Evolutionary conservation across 1,140 invertebrate genomes (phyloP).

Genomic region (Drosophila quadrilineata): DNA sequence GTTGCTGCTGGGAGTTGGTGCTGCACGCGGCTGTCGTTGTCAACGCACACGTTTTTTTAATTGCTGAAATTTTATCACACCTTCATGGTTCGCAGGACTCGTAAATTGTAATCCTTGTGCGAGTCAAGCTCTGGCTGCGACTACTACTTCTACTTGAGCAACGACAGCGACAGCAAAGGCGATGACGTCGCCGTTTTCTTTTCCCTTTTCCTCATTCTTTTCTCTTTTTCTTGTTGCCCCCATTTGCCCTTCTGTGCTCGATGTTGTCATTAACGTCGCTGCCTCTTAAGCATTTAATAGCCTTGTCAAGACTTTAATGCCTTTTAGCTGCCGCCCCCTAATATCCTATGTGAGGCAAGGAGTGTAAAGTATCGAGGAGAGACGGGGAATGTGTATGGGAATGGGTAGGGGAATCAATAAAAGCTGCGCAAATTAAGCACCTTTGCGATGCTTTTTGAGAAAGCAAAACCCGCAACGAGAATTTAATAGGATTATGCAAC

Average conservation of each 20-base stretch:
- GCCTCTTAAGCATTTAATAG: constrained; percentile 80
- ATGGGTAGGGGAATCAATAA: constrained; percentile 64
- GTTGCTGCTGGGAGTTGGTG: constrained; percentile 6
- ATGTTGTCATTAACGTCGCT: constrained; percentile 80
- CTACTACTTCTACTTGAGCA: constrained; percentile 38
- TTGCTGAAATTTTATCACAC: constrained; percentile 80
- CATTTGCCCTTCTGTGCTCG: constrained; percentile 44
- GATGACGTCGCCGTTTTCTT: constrained; percentile 41
- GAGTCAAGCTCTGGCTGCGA: constrained; percentile 12
- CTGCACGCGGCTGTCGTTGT: constrained; percentile 53
- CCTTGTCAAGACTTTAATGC: constrained; percentile 80
- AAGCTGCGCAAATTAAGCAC: constrained; percentile 76
- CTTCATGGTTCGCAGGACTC: constrained; percentile 78
- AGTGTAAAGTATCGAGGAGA: constrained; percentile 14
- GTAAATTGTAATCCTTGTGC: constrained; percentile 79
- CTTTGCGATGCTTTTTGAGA: constrained; percentile 56
- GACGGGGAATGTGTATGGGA: constrained; percentile 8
- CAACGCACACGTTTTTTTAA: constrained; percentile 80
- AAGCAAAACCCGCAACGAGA: constrained; percentile 59
- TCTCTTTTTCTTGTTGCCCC: constrained; percentile 19
- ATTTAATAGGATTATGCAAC: constrained; percentile 80
- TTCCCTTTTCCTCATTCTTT: constrained; percentile 19
- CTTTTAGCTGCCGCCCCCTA: constrained; percentile 67
- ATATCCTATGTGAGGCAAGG: constrained; percentile 39
- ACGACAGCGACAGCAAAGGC: neutral